Percentiles rank a stretch among this genome's conserved stretches.
These are phyloP conservation scores for Cyaniris semiargus DNA, from an alignment of 2,888 invertebrate genomes.

Conservation along the genomic window DNA sequence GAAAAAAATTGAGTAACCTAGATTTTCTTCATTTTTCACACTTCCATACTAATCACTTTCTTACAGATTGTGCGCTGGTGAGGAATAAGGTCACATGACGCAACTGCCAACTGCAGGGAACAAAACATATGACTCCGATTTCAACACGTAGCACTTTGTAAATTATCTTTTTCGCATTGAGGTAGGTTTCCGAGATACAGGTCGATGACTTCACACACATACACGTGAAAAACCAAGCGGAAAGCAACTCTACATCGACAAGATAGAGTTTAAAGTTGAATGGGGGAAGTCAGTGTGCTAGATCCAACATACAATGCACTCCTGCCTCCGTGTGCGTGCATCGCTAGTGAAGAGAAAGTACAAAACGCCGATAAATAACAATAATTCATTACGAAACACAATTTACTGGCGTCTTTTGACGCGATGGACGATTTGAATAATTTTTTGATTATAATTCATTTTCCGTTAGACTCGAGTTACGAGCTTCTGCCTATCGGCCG, in stretches of 20 bases:
- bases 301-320: constrained; percentile 25
- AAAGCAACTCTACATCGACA: constrained; percentile 33
- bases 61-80: neutral
- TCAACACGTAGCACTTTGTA: constrained; percentile 49
- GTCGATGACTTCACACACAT: constrained; percentile 66
- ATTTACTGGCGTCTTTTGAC: constrained; percentile 15
- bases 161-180: constrained; percentile 68
- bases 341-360: constrained; percentile 40
- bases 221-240: constrained; percentile 45
- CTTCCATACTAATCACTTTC: neutral
- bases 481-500: constrained; percentile 33
- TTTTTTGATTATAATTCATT: constrained; percentile 23
- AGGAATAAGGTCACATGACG: constrained; percentile 31
- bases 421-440: constrained; percentile 15
- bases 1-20: neutral
- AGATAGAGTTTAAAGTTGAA: constrained; percentile 47
- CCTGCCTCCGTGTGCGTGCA: constrained; percentile 43
- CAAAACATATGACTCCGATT: constrained; percentile 48
- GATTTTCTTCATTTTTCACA: neutral
- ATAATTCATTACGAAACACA: neutral
- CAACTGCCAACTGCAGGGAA: constrained; percentile 38
- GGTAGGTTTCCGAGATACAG: constrained; percentile 70
- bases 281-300: neutral
- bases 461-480: constrained; percentile 14
- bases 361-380: constrained; percentile 1